Base-by-base conservation (phyloP, 1,140 invertebrate genomes). In the Antheraea mylitta region DNA sequence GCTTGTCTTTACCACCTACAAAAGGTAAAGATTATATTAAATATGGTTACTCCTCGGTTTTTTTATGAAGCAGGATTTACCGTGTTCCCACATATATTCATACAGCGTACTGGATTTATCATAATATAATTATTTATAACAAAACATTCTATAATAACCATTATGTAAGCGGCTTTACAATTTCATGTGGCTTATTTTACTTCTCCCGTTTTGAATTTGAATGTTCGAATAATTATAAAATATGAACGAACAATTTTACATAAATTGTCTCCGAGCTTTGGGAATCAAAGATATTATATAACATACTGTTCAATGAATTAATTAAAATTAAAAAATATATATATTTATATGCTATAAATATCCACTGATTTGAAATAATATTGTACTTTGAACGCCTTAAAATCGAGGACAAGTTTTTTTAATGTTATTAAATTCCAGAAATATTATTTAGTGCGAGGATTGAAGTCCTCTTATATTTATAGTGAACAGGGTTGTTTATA, bases 211-310 rank as follows among this genome's bases (percentile, higher is more conserved):
- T 53, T 13, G 45, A 53, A 53, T 53, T 53, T 53, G 45, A 53
- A 53, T 53, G 45, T 53, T 53, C 45, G 45, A 53, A n/a, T 53
- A 53, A 53, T 53, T 53, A 53, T 53, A 13, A 53, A n/a, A 53
- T 53, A 53, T 13, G 45, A 13, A 11, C 45, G 45, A 16, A 53
- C 45, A 53, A 53, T 53, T 53, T 53, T 53, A 53, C 45, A 53
- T n/a, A 53, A 53, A 53, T 16, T n/a, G 45, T 16, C 38, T 42
- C 38, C 38, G 38, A 9, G 38, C 38, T 42, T 42, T 42, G 38
- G 38, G 11, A 9, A 42, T 42, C 38, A 42, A 1, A 42, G 38
- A 42, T 42, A 42, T 42, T 53, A 6, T 53, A 6, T 53, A 53
- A n/a, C 16, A n/a, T 6, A 53, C 6, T n/a, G 45, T 53, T 53